Conservation (phyloP, 2,113 vertebrate species). For the Protomyctophum bolini region DNA sequence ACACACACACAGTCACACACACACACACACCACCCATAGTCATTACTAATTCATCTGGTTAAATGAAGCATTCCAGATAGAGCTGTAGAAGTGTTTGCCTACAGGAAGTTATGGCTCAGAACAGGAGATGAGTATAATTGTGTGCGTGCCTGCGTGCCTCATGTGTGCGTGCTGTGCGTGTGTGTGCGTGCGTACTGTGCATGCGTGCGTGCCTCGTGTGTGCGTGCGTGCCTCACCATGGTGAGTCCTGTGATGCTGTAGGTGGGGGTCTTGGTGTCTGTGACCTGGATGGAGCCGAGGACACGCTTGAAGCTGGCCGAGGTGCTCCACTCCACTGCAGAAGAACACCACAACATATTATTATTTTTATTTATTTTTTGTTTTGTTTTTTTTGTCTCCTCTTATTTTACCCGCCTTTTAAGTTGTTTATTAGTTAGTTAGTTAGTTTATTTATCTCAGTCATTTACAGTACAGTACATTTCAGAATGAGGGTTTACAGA, state of each 20-base stretch:
- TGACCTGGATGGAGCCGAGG: slow-evolving; percentile 67
- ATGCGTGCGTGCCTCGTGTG: neutral
- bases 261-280: slow-evolving; percentile 70
- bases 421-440: no score
- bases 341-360: slow-evolving; percentile 29
- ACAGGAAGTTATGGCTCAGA: slow-evolving; percentile 20
- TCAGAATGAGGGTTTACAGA: no score
- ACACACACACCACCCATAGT: no score
- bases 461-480: no score
- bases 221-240: slow-evolving; percentile 56
- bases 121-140: neutral
- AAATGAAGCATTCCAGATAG: slow-evolving; percentile 10
- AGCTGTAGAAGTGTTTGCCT: slow-evolving; percentile 25
- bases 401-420: no score
- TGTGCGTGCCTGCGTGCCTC: neutral
- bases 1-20: no score
- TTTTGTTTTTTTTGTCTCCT: no score
- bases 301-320: slow-evolving; percentile 68
- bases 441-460: no score
- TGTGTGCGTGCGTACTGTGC: neutral
- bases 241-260: slow-evolving; percentile 68
- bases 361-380: no score
- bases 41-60: slow-evolving; percentile 50
- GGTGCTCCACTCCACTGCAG: slow-evolving; percentile 80
- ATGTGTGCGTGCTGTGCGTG: no score